Percentiles rank a stretch among this genome's conserved stretches.
These are phyloP conservation scores for human DNA, from an alignment of 2,113 vertebrate species.

Conservation along the genomic window DNA sequence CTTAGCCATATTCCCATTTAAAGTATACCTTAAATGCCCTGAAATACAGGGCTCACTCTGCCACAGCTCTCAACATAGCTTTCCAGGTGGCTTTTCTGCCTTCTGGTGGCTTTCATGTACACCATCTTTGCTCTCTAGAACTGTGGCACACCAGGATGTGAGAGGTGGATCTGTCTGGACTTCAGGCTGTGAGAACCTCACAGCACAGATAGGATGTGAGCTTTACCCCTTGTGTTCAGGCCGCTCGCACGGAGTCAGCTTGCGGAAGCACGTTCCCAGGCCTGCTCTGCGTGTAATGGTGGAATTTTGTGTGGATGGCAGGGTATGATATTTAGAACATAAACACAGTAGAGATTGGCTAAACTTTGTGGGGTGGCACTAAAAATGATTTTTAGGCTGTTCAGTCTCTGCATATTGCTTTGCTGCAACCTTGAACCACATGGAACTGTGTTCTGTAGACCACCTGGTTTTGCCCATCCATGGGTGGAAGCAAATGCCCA, in stretches of 20 bases:
- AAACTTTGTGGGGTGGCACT: not conserved
- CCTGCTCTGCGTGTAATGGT: not conserved
- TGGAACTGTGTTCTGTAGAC: not conserved
- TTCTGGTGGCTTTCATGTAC: not conserved
- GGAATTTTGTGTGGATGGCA: not conserved
- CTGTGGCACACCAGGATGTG: not conserved
- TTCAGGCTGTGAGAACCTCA: not conserved
- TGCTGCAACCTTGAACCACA: not conserved
- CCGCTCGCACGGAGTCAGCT: not conserved
- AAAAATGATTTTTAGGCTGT: not conserved
- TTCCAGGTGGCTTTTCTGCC: not conserved
- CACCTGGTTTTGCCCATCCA: not conserved
- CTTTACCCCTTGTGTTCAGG: fast-evolving
- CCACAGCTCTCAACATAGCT: not conserved
- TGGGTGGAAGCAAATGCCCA: not conserved
- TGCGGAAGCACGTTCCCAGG: not conserved
- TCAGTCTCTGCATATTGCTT: not conserved
- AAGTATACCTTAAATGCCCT: not conserved
- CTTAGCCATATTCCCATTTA: not conserved
- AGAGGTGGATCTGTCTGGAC: not conserved
- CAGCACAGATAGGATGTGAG: too few relatives aligned
- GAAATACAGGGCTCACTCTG: not conserved
- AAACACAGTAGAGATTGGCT: not conserved
- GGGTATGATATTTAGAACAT: not conserved
- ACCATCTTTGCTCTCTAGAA: not conserved